Evolutionary conservation across 2,113 vertebrate species (phyloP), one percentile per base, ranked within the genome.

Genomic region (Penelope pileata): DNA sequence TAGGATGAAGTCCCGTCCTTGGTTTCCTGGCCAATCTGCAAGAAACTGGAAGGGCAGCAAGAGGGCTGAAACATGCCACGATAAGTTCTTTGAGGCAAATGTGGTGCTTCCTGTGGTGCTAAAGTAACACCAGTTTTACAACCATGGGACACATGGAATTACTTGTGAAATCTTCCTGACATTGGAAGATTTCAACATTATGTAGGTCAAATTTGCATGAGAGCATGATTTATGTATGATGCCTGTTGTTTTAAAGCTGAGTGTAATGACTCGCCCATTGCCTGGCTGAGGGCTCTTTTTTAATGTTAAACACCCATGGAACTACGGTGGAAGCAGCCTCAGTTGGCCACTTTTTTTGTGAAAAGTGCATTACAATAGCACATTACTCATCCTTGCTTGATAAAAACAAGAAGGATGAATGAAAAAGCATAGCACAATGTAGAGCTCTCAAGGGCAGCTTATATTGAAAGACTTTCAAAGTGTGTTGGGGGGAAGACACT

Each of bases 261-360:
- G 9, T 80, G 70, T 93, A 95, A 97, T 97, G 95, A 97, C 93
- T 97, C 89, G 83, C 70, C 83, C 82, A 90, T 94, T 84, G 86
- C 92, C 56, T 4, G 63, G 48, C 74, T 91, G 80, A 94, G 83
- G 53, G 67, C 48, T 93, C 83, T 78, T 93, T 96, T 95, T 90
- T 83, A 45, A 96, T 95, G 93, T 90, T 96, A 96, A 97, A 95
- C 63, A 90, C 78, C 50, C 78, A 12, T 56, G 82, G 59, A 84
- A 78, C 88, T 79, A 8, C 6, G 42, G 80, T 83, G 87, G 88
- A 96, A 84, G 62, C 66, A 69, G 88, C 54, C 92, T 86, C 64
- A n/a, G 60, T 59, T 81, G 91, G 91, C 84, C 66, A 70, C 68
- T 69, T 92, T 93, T 97, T 91, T 96, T 54, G 83, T 94, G 92